A percentile compares a stretch with the other conserved stretches of the same genome.
Evolutionary conservation across 92 coral and sea anemone species (phyloP).

Genomic region (Phenganax subtilis): DNA sequence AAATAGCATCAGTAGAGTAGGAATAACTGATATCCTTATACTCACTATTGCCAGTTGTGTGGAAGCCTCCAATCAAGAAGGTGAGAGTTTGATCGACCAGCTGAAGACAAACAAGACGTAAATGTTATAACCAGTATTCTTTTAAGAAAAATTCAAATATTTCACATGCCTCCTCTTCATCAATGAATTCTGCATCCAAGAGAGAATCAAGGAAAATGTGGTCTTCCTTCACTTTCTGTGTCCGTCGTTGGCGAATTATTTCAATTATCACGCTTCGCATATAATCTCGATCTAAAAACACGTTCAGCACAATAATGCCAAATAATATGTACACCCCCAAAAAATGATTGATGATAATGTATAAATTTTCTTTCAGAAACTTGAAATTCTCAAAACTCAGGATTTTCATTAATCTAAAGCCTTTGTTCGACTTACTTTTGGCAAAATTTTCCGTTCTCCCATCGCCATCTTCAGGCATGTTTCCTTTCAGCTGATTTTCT

Average conservation of each 20-base stretch:
- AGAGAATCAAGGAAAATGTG: constrained; percentile 70
- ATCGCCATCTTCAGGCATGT: constrained; percentile 71
- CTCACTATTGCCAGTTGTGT: constrained; percentile 89
- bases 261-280: constrained; percentile 40
- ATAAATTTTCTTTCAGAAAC: neutral
- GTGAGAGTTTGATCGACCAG: constrained; percentile 52
- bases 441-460: constrained; percentile 65
- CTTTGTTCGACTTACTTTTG: constrained; percentile 48
- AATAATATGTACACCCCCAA: too few species aligned
- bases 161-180: constrained; percentile 61
- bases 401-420: neutral
- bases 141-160: neutral
- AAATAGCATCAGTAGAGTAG: neutral
- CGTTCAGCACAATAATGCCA: neutral
- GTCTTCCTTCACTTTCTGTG: constrained; percentile 57
- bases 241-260: constrained; percentile 46
- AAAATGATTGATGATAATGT: too few species aligned
- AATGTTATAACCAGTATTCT: neutral
- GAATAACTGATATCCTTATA: neutral
- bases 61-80: constrained; percentile 76
- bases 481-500: constrained; percentile 63
- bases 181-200: constrained; percentile 64
- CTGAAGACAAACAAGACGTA: constrained; percentile 36
- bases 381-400: neutral
- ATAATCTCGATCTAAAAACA: constrained; percentile 36